Conservation (phyloP, 2,113 vertebrate genomes). For the Nanorana parkeri region DNA sequence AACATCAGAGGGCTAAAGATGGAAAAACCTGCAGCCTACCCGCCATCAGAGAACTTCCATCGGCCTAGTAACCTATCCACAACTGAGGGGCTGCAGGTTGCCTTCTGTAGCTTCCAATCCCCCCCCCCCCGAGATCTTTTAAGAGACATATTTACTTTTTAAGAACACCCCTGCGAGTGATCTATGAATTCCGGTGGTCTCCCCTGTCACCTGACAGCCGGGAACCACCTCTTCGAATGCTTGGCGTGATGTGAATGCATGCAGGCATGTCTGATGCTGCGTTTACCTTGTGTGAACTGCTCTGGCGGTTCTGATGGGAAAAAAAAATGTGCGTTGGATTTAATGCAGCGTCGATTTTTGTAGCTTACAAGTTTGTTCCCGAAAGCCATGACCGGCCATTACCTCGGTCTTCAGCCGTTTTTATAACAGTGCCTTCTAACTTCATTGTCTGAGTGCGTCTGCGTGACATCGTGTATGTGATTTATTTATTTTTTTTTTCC, state of each 20-base stretch:
- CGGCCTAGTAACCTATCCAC: too few species aligned
- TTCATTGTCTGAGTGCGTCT: not conserved
- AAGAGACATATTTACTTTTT: too few species aligned
- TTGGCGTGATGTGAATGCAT: not conserved
- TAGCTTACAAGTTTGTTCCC: not conserved
- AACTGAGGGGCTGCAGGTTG: too few species aligned
- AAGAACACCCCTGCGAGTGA: too few species aligned
- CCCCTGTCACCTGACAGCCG: not conserved
- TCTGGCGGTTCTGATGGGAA: not conserved
- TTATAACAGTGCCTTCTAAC: slow-evolving; percentile 34
- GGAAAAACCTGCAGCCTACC: too few species aligned
- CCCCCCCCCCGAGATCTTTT: too few species aligned
- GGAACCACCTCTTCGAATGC: not conserved
- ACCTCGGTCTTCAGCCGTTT: slow-evolving; percentile 20
- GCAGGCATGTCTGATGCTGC: not conserved
- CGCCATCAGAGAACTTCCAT: too few species aligned
- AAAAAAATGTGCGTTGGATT: not conserved
- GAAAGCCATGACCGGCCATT: slow-evolving; percentile 24
- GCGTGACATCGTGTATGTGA: not conserved
- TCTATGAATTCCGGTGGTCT: too few species aligned
- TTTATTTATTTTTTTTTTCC: too few species aligned
- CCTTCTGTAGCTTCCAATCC: too few species aligned
- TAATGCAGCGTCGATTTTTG: not conserved
- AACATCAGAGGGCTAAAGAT: too few species aligned
- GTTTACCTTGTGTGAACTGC: too few species aligned